Conservation (phyloP, 2,797 vertebrate genomes). For the Macropodus opercularis region DNA sequence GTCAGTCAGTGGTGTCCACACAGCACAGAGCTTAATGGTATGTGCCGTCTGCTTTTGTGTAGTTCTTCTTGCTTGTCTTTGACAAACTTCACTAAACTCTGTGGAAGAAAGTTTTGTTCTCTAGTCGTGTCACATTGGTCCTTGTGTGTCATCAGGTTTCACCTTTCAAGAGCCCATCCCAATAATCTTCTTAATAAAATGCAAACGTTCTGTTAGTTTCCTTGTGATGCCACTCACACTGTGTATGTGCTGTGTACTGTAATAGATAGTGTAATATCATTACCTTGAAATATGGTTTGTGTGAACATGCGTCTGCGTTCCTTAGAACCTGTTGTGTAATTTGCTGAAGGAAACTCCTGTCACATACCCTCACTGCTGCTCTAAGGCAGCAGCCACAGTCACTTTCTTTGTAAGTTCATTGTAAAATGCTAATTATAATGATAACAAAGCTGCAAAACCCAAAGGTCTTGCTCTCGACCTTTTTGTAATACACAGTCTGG, state of each 20-base stretch:
- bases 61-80: not conserved
- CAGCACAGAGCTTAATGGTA: slow-evolving; percentile 1
- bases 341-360: slow-evolving; percentile 6
- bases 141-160: not conserved
- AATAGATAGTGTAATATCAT: not conserved
- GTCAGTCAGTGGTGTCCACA: slow-evolving; percentile 14
- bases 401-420: slow-evolving; percentile 1
- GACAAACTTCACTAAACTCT: not conserved
- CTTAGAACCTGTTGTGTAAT: slow-evolving; percentile 25
- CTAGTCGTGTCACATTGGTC: not conserved
- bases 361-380: slow-evolving; percentile 9
- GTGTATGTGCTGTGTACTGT: no score
- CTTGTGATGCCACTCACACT: not conserved
- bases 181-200: not conserved
- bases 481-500: slow-evolving; percentile 9
- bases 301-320: slow-evolving; percentile 4
- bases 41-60: not conserved
- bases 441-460: not conserved
- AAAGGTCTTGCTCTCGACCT: not conserved
- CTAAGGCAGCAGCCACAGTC: slow-evolving; percentile 11
- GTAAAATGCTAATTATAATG: not conserved
- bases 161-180: not conserved
- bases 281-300: not conserved
- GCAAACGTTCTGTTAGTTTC: not conserved
- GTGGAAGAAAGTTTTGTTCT: not conserved